Base-by-base conservation (phyloP, 35 echinoderm and acorn worm genomes). In the Lytechinus variegatus region DNA sequence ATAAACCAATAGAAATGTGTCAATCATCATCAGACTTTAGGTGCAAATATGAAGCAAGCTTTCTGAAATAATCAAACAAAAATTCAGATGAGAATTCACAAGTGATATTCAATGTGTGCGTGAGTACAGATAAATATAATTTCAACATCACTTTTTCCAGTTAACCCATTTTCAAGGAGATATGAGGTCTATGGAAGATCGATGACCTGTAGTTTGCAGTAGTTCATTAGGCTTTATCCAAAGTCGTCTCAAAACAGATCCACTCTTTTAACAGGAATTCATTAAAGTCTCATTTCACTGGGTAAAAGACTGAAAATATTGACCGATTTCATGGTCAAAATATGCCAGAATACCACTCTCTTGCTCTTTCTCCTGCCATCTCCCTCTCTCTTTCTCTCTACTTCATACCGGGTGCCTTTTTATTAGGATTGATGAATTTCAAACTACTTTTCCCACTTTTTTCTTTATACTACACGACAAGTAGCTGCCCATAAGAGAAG, bases 201-300 rank as follows among this genome's bases (percentile, higher is more conserved):
- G 24, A 27, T 79, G 61, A 79, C 66, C 19, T 79, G 4, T 7
- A 79, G 66, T 24, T 79, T 79, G 66, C 66, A 79, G 66, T 24
- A 24, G 66, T 24, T 79, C 66, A 79, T n/a, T 79, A 24, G 66
- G 61, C 61, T 71, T 71, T 71, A 71, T 71, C 61, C 61, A 71
- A 71, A 71, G 14, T 21, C 14, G 16, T 71, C 61, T 71, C 5
- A 79, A 79, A 79, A 79, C 66, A n/a, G 66, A 79, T 79, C 66
- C 66, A 79, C 66, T 79, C 66, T 79, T 79, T 79, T 79, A 79
- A 24, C 66, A 79, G 19, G 66, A 79, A 79, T 79, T 79, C 66
- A 79, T 79, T 79, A 79, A 79, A 79, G n/a, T 79, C 66, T 79
- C 66, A 79, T 79, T 79, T 79, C 66, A 79, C 6, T 79, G 66